Conservation (phyloP, 1,140 invertebrate genomes). For the Drosophila kurseongensis region DNA sequence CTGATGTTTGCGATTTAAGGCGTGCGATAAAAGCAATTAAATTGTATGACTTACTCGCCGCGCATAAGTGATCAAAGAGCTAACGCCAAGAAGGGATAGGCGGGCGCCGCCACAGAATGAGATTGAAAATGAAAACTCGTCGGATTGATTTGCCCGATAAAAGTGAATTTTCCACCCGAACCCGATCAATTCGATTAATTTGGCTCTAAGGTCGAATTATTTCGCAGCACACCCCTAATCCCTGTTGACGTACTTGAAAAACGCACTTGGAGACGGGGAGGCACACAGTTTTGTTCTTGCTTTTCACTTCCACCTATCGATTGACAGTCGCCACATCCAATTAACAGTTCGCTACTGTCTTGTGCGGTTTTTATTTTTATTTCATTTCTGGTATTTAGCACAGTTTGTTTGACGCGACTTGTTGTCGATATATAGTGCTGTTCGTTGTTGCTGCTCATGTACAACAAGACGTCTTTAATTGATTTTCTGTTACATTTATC, state of each 20-base stretch:
- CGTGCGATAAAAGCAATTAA: slow-evolving; percentile 62
- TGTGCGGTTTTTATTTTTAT: slow-evolving; percentile 41
- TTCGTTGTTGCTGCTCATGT: slow-evolving; percentile 7
- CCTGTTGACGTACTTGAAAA: slow-evolving; percentile 22
- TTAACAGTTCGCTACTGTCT: slow-evolving; percentile 50
- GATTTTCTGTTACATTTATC: slow-evolving; percentile 55
- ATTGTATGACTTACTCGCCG: slow-evolving; percentile 51
- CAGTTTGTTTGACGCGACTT: slow-evolving; percentile 35
- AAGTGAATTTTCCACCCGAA: slow-evolving; percentile 9
- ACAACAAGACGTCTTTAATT: slow-evolving; percentile 46
- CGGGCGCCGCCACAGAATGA: slow-evolving; percentile 4
- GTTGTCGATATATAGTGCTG: slow-evolving; percentile 20
- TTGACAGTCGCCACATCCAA: slow-evolving; percentile 60
- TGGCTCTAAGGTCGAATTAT: slow-evolving; percentile 40
- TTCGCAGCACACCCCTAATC: slow-evolving; percentile 26
- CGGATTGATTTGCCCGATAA: neutral
- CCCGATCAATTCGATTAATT: slow-evolving; percentile 25
- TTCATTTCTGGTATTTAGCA: slow-evolving; percentile 60
- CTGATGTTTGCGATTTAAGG: slow-evolving; percentile 54
- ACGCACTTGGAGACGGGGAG: neutral
- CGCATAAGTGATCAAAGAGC: slow-evolving; percentile 44
- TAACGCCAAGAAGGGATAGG: slow-evolving; percentile 12
- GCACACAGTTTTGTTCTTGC: slow-evolving; percentile 4
- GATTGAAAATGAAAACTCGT: neutral
- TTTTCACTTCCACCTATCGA: slow-evolving; percentile 55